phyloP scores from a whole-genome alignment of 1,140 invertebrate genomes.

The Cherax quadricarinatus region DNA sequence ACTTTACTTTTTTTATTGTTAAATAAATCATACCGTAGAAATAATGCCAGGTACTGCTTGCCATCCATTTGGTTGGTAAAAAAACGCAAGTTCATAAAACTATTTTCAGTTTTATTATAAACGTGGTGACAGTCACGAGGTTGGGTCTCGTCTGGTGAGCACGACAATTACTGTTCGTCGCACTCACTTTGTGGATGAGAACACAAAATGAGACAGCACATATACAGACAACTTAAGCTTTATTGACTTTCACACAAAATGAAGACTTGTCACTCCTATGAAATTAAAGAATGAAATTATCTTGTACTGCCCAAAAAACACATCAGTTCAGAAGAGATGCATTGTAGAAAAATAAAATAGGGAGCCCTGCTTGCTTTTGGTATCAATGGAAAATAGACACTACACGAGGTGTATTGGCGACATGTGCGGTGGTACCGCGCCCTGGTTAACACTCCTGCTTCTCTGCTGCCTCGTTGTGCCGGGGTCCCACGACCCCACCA shows the following conservation, averaged over 20 bases:
- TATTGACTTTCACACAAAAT: conserved; percentile 66
- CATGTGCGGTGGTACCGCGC: conserved; percentile 22
- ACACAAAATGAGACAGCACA: conserved; percentile 68
- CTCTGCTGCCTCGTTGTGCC: conserved; percentile 51
- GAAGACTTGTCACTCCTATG: conserved; percentile 64
- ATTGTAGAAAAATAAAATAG: conserved; percentile 71
- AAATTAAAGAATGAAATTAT: conserved; percentile 64
- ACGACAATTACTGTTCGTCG: background rate
- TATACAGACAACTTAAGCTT: conserved; percentile 65
- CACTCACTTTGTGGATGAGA: conserved; percentile 44
- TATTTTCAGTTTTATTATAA: conserved; percentile 69
- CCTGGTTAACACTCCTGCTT: conserved; percentile 36
- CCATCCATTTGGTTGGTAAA: conserved; percentile 58
- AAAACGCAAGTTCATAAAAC: conserved; percentile 64
- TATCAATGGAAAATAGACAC: conserved; percentile 69
- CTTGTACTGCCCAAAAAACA: conserved; percentile 70
- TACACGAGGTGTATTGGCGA: conserved; percentile 60
- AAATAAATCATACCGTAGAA: conserved; percentile 62
- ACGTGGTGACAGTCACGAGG: conserved; percentile 62
- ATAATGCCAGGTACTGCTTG: conserved; percentile 68
- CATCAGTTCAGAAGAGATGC: conserved; percentile 60
- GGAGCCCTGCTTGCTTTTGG: conserved; percentile 69
- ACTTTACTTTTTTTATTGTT: conserved; percentile 3
- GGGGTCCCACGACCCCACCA: conserved; percentile 53
- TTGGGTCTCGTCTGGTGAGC: conserved; percentile 20